These are phyloP conservation scores for Harlomillsia oculata DNA, from an alignment of 1,140 invertebrate genomes.

Conservation along the genomic window DNA sequence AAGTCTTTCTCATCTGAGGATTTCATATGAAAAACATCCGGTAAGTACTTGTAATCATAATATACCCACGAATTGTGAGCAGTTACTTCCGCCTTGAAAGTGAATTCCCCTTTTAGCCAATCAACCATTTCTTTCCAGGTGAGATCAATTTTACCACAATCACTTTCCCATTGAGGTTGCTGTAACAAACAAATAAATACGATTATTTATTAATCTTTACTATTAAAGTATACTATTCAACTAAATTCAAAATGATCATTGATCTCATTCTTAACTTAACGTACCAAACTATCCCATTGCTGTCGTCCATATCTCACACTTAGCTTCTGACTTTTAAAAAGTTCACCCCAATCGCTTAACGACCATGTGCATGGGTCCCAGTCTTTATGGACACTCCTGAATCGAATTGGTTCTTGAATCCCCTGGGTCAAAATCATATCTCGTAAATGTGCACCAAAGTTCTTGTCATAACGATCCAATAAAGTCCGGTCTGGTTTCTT, in stretches of 20 bases:
- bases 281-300: slow-evolving; percentile 9
- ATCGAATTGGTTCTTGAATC: slow-evolving; percentile 27
- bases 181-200: slow-evolving; percentile 37
- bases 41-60: slow-evolving; percentile 71
- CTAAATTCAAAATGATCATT: slow-evolving; percentile 8
- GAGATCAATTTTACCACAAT: slow-evolving; percentile 47
- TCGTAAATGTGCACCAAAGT: slow-evolving; percentile 5
- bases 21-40: slow-evolving; percentile 35
- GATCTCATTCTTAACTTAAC: background rate
- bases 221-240: background rate
- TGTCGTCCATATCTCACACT: slow-evolving; percentile 29
- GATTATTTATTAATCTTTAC: background rate
- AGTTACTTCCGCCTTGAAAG: slow-evolving; percentile 37
- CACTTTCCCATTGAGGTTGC: slow-evolving; percentile 66
- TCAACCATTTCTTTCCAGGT: slow-evolving; percentile 56
- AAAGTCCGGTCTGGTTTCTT: too few relatives aligned
- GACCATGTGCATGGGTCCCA: slow-evolving; percentile 37
- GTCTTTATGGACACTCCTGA: slow-evolving; percentile 25
- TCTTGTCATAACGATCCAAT: too few relatives aligned
- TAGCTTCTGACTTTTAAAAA: slow-evolving; percentile 29
- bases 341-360: slow-evolving; percentile 33
- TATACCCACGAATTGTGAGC: slow-evolving; percentile 54
- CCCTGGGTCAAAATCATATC: slow-evolving; percentile 17
- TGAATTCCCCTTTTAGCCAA: slow-evolving; percentile 32
- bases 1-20: slow-evolving; percentile 36